Conservation (phyloP, 2,888 invertebrate genomes). For the Adineta ricciae region DNA sequence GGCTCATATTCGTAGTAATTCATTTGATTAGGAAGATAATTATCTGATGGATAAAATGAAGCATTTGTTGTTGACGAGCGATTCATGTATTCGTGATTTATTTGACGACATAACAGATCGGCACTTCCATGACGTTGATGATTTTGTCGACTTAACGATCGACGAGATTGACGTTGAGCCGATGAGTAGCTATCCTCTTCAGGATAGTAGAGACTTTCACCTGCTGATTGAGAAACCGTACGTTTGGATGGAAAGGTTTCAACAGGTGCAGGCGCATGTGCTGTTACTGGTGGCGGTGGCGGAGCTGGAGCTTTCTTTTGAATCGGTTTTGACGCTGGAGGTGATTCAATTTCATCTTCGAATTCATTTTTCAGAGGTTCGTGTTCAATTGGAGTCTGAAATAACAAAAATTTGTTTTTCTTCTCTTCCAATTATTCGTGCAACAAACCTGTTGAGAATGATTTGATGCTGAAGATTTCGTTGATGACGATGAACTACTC, state of each 20-base stretch:
- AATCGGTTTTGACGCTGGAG: not conserved
- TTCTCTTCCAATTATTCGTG: not conserved
- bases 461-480: not conserved
- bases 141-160: not conserved
- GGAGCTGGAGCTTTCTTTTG: not conserved
- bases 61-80: not conserved
- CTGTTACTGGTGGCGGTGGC: not conserved
- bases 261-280: not conserved
- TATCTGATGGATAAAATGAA: not conserved
- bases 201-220: not conserved
- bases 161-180: not conserved
- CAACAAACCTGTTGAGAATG: not conserved
- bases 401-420: not conserved
- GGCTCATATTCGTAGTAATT: not conserved
- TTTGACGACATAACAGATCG: not conserved
- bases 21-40: not conserved
- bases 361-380: not conserved
- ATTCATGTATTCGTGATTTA: not conserved
- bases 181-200: not conserved
- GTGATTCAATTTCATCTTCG: not conserved
- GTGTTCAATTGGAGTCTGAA: not conserved
- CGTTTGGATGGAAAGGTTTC: not conserved
- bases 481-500: not conserved
- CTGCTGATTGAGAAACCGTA: not conserved
- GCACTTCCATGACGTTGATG: slow-evolving; percentile 9